Conservation (phyloP, 2,888 invertebrate species). For the Tethea ocularis region DNA sequence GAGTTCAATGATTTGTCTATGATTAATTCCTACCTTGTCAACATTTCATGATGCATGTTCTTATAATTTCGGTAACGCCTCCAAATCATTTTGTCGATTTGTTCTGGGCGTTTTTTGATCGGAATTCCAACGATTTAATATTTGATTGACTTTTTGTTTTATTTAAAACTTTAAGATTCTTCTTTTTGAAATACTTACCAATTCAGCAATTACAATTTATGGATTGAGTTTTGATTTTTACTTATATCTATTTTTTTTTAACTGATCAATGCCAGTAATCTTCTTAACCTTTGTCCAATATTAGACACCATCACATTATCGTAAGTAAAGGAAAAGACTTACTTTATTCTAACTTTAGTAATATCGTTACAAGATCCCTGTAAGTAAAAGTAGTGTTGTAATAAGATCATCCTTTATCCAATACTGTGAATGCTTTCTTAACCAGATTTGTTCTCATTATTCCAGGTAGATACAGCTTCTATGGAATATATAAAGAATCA, state of each 20-base stretch:
- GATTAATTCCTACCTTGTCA: constrained; percentile 69
- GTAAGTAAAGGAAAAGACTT: constrained; percentile 36
- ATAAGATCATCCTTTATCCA: constrained; percentile 54
- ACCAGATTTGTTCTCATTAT: constrained; percentile 51
- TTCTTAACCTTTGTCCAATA: constrained; percentile 23
- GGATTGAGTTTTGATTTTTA: too few relatives aligned
- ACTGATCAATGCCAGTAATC: background rate
- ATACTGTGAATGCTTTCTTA: constrained; percentile 50
- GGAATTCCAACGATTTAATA: constrained; percentile 36
- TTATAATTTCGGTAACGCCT: constrained; percentile 67
- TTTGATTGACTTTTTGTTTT: background rate
- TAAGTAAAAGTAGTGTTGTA: constrained; percentile 57
- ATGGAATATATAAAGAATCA: background rate
- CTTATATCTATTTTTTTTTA: constrained; percentile 7
- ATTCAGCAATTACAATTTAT: too few relatives aligned
- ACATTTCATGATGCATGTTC: constrained; percentile 59
- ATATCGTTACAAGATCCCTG: constrained; percentile 54
- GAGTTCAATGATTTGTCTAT: constrained; percentile 53
- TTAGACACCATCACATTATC: constrained; percentile 34
- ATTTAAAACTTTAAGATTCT: background rate
- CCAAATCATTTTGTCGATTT: constrained; percentile 52
- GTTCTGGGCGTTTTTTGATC: constrained; percentile 46
- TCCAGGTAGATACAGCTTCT: constrained; percentile 19
- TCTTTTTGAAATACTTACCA: too few relatives aligned
- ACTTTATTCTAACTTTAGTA: constrained; percentile 46